Percentiles rank a stretch among this genome's conserved stretches.
Evolutionary conservation across 2,888 invertebrate genomes (phyloP).

Genomic region (Lordiphosa andalusiaca): DNA sequence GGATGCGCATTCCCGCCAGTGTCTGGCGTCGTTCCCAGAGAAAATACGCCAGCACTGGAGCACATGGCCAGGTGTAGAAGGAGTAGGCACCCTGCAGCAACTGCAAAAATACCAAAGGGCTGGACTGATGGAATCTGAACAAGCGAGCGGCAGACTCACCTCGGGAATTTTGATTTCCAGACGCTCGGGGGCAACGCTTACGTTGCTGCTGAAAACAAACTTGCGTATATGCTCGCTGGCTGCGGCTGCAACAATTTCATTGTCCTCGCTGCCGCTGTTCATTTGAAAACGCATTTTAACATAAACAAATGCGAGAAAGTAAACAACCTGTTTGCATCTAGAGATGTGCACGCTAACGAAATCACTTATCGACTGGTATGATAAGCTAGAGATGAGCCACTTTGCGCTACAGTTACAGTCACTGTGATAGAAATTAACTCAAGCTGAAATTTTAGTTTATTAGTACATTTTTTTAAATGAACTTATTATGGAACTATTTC

Average conservation of each 20-base stretch:
- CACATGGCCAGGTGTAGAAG: slow-evolving; percentile 97
- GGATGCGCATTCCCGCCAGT: slow-evolving; percentile 83
- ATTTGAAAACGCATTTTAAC: slow-evolving; percentile 81
- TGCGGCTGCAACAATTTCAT: slow-evolving; percentile 47
- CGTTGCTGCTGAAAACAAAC: slow-evolving; percentile 86
- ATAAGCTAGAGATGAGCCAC: too few relatives aligned
- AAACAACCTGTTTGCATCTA: slow-evolving; percentile 9
- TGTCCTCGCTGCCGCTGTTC: slow-evolving; percentile 81
- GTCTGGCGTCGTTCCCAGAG: slow-evolving; percentile 84
- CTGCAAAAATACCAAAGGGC: slow-evolving; percentile 78
- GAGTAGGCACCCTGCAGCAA: slow-evolving; percentile 93
- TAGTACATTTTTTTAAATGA: too few relatives aligned
- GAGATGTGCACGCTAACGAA: background rate
- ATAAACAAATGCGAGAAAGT: slow-evolving; percentile 19
- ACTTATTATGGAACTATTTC: too few relatives aligned
- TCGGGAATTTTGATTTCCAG: slow-evolving; percentile 91
- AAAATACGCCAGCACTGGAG: slow-evolving; percentile 95
- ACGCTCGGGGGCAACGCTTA: slow-evolving; percentile 70
- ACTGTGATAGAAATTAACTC: too few relatives aligned
- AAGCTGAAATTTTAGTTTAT: too few relatives aligned
- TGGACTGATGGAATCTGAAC: background rate
- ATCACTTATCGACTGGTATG: too few relatives aligned
- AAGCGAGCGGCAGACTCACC: slow-evolving; percentile 80
- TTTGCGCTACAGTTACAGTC: too few relatives aligned
- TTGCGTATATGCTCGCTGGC: slow-evolving; percentile 87